Evolutionary conservation across 2,888 invertebrate genomes (phyloP), one percentile per base, ranked within the genome.

Genomic region (Hyppa rectilinea): DNA sequence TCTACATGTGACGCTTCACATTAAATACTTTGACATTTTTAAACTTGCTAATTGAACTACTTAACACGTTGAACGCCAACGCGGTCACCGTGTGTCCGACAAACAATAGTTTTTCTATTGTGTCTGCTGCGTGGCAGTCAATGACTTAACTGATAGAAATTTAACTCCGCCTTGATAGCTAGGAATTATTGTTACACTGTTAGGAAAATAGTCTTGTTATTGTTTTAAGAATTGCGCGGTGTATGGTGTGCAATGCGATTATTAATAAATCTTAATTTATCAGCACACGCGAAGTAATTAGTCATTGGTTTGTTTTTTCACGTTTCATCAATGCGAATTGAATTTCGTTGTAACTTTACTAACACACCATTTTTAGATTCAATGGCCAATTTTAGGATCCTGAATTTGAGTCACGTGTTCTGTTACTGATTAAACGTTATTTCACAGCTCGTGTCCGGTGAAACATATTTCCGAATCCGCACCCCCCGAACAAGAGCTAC

Each of bases 401-500:
- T 14, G 14, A 12, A 60, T 34, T 53, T 20, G 2, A 45, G 4
- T n/a, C 17, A 34, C 17, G 10, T 45, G 20, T 67, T 34, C 10
- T 36, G 4, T 47, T 65, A n/a, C 17, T 36, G 3, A 36, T 23
- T 52, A 31, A 4, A 6, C n/a, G 5, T 66, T 66, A 1, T 68
- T 66, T 31, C 14, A 38, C 69, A 66, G 69, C 20, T 66, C 5
- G 69, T 49, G 7, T 17, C 47, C 7, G 6, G 29, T 5, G 69
- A 36, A 17, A 14, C 9, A 3, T 68, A 45, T n/a, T 14, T 26
- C 12, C 23, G 45, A 17, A 23, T 69, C 0, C 38, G 20, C 14
- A 29, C 43, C 20, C 4, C 2, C 2, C 2, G 2, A 7, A 29
- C 10, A 17, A 12, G 1, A 0, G n/a, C n/a, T 29, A 1, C 1